Evolutionary conservation across 2,113 vertebrate genomes (phyloP).

Genomic region (Hippocampus comes): DNA sequence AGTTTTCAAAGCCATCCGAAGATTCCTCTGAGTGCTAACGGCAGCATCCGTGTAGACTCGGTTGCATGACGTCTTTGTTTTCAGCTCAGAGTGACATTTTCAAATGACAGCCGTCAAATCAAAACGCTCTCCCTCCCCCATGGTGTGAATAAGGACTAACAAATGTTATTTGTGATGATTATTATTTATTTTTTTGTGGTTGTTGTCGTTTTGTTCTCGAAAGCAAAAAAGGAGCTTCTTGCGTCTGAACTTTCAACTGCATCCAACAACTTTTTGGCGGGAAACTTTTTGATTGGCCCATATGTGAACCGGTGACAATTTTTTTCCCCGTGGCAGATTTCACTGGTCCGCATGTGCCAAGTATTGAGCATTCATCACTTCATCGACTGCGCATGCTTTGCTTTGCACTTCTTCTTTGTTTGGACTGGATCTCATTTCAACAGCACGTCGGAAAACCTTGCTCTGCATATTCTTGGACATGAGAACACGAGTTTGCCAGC

Average conservation of each 20-base stretch:
- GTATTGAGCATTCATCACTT: not conserved
- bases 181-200: too few relatives aligned
- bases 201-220: not conserved
- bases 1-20: not conserved
- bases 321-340: not conserved
- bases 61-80: not conserved
- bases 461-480: not conserved
- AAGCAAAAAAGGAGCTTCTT: not conserved
- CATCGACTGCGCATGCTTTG: slow-evolving; percentile 53
- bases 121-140: not conserved
- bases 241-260: slow-evolving; percentile 9
- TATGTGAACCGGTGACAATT: not conserved
- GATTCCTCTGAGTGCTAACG: not conserved
- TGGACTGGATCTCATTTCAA: slow-evolving; percentile 47
- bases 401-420: slow-evolving; percentile 33
- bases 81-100: not conserved
- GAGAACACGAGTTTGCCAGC: not conserved
- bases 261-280: slow-evolving; percentile 34
- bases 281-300: slow-evolving; percentile 8
- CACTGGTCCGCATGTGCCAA: not conserved
- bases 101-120: not conserved
- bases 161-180: not conserved
- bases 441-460: slow-evolving; percentile 11
- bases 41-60: not conserved
- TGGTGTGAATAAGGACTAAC: not conserved